These are phyloP conservation scores for Taenaris catops DNA, from an alignment of 2,888 invertebrate genomes.

Conservation along the genomic window DNA sequence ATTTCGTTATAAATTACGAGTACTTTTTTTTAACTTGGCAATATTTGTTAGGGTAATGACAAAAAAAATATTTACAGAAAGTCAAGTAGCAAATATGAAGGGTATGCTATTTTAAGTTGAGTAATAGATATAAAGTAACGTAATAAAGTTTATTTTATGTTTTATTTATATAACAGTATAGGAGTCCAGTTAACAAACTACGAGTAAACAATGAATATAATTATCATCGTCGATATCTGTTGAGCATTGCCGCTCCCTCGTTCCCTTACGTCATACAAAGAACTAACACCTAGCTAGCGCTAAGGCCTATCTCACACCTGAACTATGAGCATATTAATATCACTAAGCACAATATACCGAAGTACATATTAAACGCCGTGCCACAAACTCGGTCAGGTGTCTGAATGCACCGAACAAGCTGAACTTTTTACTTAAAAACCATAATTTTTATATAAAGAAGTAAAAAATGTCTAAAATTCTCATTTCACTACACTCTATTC, in stretches of 20 bases:
- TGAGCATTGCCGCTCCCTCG: slow-evolving; percentile 40
- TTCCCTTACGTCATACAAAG: slow-evolving; percentile 38
- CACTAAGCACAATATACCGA: slow-evolving; percentile 67
- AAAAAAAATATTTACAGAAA: slow-evolving; percentile 60
- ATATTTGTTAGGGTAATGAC: slow-evolving; percentile 41
- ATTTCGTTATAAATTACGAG: slow-evolving; percentile 42
- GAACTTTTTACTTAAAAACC: slow-evolving; percentile 41
- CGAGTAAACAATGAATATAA: slow-evolving; percentile 22
- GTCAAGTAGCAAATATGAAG: slow-evolving; percentile 13
- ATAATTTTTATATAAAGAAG: slow-evolving; percentile 46
- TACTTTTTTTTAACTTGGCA: slow-evolving; percentile 26
- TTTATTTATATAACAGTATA: slow-evolving; percentile 29
- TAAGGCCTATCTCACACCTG: slow-evolving; percentile 72
- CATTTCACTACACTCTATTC: too few species aligned
- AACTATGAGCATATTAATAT: slow-evolving; percentile 74
- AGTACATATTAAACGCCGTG: slow-evolving; percentile 44
- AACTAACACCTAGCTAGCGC: slow-evolving; percentile 68
- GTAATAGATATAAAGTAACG: slow-evolving; percentile 23
- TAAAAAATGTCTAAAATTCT: slow-evolving; percentile 60
- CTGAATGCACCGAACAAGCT: slow-evolving; percentile 50
- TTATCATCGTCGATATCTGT: slow-evolving; percentile 19
- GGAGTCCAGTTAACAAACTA: slow-evolving; percentile 23
- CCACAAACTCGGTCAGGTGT: slow-evolving; percentile 36
- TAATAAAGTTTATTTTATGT: slow-evolving; percentile 26
- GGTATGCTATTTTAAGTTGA: slow-evolving; percentile 13